Conservation (phyloP, 1,140 invertebrate genomes). For the Hyles euphorbiae region DNA sequence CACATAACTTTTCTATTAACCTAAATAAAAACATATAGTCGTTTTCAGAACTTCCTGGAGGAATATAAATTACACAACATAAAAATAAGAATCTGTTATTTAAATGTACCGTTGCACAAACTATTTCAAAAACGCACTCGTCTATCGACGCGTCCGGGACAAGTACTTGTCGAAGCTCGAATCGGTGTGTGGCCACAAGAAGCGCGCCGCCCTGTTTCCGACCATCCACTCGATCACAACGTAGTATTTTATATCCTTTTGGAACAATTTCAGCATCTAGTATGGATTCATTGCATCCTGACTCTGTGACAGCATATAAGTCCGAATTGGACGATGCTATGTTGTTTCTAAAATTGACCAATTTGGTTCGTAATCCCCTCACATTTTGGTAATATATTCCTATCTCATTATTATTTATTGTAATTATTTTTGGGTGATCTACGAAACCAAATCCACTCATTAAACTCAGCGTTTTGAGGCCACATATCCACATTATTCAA, state of each 20-base stretch:
- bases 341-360: constrained; percentile 7
- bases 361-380: constrained; percentile 17
- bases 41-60: constrained; percentile 3
- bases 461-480: constrained; percentile 25
- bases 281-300: constrained; percentile 1
- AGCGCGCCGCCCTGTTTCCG: too few species aligned
- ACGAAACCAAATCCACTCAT: constrained; percentile 35
- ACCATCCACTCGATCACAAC: constrained; percentile 8
- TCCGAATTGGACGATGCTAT: background rate
- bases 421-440: constrained; percentile 10
- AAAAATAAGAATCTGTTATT: constrained; percentile 9
- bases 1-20: constrained; percentile 6
- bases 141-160: constrained; percentile 5
- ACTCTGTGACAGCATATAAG: constrained; percentile 5
- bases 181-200: constrained; percentile 7
- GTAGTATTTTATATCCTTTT: constrained; percentile 4
- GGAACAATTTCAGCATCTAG: constrained; percentile 5
- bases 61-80: constrained; percentile 4
- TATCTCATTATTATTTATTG: constrained; percentile 6
- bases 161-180: background rate
- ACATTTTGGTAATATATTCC: constrained; percentile 15
- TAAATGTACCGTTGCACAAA: constrained; percentile 8
- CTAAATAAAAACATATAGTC: constrained; percentile 9
- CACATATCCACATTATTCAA: constrained; percentile 23
- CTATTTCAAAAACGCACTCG: constrained; percentile 6